Conservation (phyloP, 2,888 invertebrate genomes). For the Heliconius sara region DNA sequence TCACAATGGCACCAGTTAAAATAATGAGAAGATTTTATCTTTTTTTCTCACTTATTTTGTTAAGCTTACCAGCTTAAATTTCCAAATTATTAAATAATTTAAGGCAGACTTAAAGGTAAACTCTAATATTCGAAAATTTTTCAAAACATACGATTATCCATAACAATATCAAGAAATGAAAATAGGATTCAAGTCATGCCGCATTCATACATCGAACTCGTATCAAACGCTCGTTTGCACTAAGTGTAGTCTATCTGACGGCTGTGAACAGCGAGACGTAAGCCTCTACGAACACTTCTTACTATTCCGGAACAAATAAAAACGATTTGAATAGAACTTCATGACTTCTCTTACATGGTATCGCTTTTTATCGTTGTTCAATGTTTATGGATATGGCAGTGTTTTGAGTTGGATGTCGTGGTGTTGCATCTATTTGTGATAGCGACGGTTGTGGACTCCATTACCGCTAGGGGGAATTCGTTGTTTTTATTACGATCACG, state of each 20-base stretch:
- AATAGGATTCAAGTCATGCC: constrained; percentile 35
- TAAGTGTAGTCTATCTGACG: constrained; percentile 75
- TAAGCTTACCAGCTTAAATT: too few relatives aligned
- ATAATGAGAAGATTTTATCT: too few relatives aligned
- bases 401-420: not conserved
- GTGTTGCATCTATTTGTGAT: not conserved
- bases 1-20: too few relatives aligned
- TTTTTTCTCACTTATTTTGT: too few relatives aligned
- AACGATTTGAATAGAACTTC: constrained; percentile 73
- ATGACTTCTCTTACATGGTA: constrained; percentile 78
- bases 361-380: constrained; percentile 59
- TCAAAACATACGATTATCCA: not conserved
- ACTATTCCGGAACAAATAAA: constrained; percentile 79
- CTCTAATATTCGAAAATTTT: not conserved
- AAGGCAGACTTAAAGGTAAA: not conserved
- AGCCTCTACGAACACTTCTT: constrained; percentile 78
- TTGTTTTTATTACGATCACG: too few relatives aligned
- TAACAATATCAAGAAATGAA: not conserved
- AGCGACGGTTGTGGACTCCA: not conserved
- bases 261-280: constrained; percentile 69
- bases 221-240: constrained; percentile 81
- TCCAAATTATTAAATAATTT: too few relatives aligned
- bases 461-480: accelerated
- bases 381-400: constrained; percentile 52
- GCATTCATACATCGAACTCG: constrained; percentile 63